Evolutionary conservation across 2,797 vertebrate species (phyloP), one percentile per base, ranked within the genome.

Genomic region (Apodemus agrarius): DNA sequence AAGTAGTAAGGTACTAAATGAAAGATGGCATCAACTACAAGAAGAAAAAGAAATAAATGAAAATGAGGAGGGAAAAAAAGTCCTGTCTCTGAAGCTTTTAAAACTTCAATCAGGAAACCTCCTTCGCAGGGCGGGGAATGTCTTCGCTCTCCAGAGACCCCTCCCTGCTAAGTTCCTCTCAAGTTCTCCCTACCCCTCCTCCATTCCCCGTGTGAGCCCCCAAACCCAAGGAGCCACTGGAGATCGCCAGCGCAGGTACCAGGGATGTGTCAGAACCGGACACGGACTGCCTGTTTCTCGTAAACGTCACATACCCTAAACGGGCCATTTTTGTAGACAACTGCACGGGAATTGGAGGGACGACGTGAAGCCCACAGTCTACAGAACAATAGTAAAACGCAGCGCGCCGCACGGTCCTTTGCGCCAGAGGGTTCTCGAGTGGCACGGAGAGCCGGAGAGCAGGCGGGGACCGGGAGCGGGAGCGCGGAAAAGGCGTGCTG

Each of bases 401-500:
- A 91, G 63, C 75, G 94, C 37, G 31, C 61, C 2, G 26, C 90
- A 11, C 61, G 63, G 19, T 17, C 49, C 75, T 37, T 17, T 19
- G n/a, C 54, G 8, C 43, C 16, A 10, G 6, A 57, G 2, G 40
- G 29, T 6, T 31, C 31, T 22, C 86, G 4, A 80, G 89, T 6
- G 59, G 86, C 59, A 31, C 59, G n/a, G 85, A 29, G 24, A 69
- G 78, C 57, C 40, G 0, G 54, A 46, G 57, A 43, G 29, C n/a
- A n/a, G 59, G 10, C 49, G 3, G 63, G 52, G 91, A 52, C 75
- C 2, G 0, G 0, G 22, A 40, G 13, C 43, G 0, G 17, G 78
- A 59, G 88, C 79, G 87, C 54, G 46, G 89, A 97, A 97, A 97
- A 97, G 92, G 97, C 87, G 95, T 91, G 87, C 97, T 97, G 97